Percentiles rank a stretch among this genome's conserved stretches.
Conservation (phyloP, 1,140 invertebrate genomes). For the Mylabris phalerata region DNA sequence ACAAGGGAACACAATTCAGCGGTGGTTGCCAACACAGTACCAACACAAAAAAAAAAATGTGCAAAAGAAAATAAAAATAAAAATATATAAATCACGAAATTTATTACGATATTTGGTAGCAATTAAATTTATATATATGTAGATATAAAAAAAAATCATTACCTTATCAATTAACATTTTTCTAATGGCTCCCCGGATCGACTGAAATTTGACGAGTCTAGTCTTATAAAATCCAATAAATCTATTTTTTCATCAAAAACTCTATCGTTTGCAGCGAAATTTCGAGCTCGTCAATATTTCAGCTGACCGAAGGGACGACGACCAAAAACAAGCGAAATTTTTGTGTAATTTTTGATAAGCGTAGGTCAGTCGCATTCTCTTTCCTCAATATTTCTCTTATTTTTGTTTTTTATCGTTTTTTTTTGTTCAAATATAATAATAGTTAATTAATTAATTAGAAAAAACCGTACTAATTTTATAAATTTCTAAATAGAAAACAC, state of each 20-base stretch:
- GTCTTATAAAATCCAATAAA: conserved; percentile 25
- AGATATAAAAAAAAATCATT: conserved; percentile 38
- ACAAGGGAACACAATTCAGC: conserved; percentile 21
- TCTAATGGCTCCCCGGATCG: conserved; percentile 27
- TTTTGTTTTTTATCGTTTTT: neutral
- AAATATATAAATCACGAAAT: conserved; percentile 42
- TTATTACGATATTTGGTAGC: conserved; percentile 45
- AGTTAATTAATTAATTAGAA: neutral
- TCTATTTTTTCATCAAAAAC: neutral
- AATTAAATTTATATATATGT: conserved; percentile 20
- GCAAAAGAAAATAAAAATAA: conserved; percentile 36
- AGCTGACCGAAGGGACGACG: conserved; percentile 25
- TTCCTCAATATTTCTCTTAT: neutral
- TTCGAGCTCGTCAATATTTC: conserved; percentile 13
- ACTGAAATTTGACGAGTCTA: conserved; percentile 27
- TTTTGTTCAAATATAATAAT: neutral
- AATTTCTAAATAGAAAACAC: conserved; percentile 42
- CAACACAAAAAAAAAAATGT: conserved; percentile 16
- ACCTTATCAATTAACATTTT: conserved; percentile 32
- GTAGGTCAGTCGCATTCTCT: conserved; percentile 30
- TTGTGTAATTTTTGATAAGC: conserved; percentile 24
- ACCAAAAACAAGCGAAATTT: conserved; percentile 28
- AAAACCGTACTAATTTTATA: conserved; percentile 36
- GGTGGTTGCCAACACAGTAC: conserved; percentile 5
- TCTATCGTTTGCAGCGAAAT: neutral